These are phyloP conservation scores for Diorhabda carinulata DNA, from an alignment of 1,140 invertebrate species.

Conservation along the genomic window DNA sequence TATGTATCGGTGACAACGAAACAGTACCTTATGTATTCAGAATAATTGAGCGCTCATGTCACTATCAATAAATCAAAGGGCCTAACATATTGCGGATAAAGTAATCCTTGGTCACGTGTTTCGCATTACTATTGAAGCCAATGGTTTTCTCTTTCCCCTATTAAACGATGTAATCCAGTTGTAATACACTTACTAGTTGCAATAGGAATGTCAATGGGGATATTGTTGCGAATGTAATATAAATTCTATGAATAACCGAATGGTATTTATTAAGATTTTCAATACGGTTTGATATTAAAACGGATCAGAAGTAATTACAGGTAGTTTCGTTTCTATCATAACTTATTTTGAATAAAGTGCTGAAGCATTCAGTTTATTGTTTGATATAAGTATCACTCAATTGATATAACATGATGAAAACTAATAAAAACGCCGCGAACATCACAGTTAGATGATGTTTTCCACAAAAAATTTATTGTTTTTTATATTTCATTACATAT, in stretches of 20 bases:
- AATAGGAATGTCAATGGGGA: conserved; percentile 13
- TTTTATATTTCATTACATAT: no score
- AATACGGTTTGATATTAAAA: no score
- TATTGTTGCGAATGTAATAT: conserved; percentile 12
- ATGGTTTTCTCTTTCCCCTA: conserved; percentile 26
- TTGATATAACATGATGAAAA: no score
- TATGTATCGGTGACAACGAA: not conserved
- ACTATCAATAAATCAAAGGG: conserved; percentile 38
- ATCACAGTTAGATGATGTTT: no score
- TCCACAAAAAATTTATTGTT: no score
- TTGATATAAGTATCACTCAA: no score
- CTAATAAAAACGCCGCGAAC: no score
- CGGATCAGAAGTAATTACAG: no score
- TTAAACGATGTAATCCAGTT: conserved; percentile 31
- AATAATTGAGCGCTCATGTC: conserved; percentile 40
- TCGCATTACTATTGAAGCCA: conserved; percentile 35
- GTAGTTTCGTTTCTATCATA: no score
- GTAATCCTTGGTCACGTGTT: conserved; percentile 37
- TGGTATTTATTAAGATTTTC: no score
- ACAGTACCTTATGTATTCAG: conserved; percentile 17
- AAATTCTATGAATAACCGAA: not conserved
- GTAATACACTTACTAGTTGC: conserved; percentile 30
- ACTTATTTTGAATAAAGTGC: no score
- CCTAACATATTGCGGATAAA: conserved; percentile 38
- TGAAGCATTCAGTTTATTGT: no score